Base-by-base conservation (phyloP, 2,888 invertebrate species). In the Ecliptopera silaceata region DNA sequence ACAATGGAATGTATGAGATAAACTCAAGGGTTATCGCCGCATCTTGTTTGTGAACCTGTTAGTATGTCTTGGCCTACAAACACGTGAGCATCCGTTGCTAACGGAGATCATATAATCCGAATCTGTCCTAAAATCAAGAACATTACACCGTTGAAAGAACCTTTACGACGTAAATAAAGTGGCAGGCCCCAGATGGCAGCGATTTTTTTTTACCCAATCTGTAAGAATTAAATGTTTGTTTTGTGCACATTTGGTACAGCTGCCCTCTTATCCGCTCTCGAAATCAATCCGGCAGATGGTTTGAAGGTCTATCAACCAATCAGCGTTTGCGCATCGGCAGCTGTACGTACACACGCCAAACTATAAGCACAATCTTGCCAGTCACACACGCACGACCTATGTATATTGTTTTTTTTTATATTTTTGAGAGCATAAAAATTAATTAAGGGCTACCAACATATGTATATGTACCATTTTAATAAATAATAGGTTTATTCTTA, bases 281-380 rank as follows among this genome's bases (percentile, higher is more conserved):
- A 65, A 59, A 69, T 67, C 63, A 53, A 64, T 60, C 58, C 61
- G 68, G 64, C 72, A 72, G 72, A 73, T 72, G 72, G 26, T 60
- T 58, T 41, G 54, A 45, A 58, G 48, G 43, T 43, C 47, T 17
- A 32, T 42, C 54, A 56, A 22, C 69, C 69, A 70, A 74, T 69
- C 66, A 54, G 39, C 50, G 52, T 45, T 38, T 12, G 38, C 29
- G 38, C 18, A 48, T 58, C 46, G 54, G 56, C 70, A 68, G 70
- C 65, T 70, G 70, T 55, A 41, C 38, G 3, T 26, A 44, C 26
- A 57, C 34, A 18, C 43, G 26, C 32, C 2, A 43, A 11, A 20
- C 11, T 34, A 48, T 29, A 41, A 31, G 41, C 32, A 45, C 38
- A 47, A 44, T 47, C 50, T 44, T 44, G 52, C 31, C 32, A 57